Evolutionary conservation across 2,113 vertebrate species (phyloP).

Genomic region (Gymnogyps californianus): DNA sequence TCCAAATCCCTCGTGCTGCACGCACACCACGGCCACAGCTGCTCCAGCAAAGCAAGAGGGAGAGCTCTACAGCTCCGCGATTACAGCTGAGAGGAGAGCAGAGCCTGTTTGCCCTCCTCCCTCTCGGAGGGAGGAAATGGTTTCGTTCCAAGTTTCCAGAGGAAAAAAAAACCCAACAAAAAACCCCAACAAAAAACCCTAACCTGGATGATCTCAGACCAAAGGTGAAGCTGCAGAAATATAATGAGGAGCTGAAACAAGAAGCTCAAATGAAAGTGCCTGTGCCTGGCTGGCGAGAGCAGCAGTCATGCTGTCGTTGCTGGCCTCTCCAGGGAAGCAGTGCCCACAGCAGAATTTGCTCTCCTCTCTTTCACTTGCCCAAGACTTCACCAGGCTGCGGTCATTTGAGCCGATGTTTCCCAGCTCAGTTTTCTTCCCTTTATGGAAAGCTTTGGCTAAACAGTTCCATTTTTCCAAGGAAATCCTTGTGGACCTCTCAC

Average conservation of each 20-base stretch:
- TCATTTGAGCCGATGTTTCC: not conserved
- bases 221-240: slow-evolving; percentile 56
- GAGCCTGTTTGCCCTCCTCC: not conserved
- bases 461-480: not conserved
- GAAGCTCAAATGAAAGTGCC: not conserved
- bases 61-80: not conserved
- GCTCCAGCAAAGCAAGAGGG: not conserved
- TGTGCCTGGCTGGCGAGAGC: not conserved
- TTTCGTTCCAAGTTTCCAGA: not conserved
- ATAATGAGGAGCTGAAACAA: slow-evolving; percentile 33
- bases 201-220: slow-evolving; percentile 26
- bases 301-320: accelerated
- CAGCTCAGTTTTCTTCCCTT: not conserved
- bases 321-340: not conserved
- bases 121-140: not conserved
- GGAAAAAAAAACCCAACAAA: not conserved
- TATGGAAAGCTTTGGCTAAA: not conserved
- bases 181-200: not conserved
- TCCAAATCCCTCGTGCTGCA: not conserved
- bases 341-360: not conserved
- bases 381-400: not conserved
- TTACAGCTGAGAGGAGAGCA: not conserved
- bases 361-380: not conserved
- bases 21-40: not conserved
- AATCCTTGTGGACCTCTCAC: not conserved